Conservation (phyloP, 64 coral and sea anemone species). For the Porites australiensis region DNA sequence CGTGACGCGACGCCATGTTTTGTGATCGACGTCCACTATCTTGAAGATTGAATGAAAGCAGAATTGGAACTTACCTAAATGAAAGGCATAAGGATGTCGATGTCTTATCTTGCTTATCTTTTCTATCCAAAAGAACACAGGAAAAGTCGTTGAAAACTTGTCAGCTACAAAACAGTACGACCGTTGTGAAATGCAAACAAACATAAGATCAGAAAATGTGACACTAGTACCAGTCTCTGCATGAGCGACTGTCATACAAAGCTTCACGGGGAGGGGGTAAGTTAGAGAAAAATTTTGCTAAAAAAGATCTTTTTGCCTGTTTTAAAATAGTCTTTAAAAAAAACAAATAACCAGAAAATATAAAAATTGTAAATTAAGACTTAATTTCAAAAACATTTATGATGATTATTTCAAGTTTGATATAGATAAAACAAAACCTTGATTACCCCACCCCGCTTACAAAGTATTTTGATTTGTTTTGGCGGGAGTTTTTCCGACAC, state of each 20-base stretch:
- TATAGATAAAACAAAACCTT: not conserved
- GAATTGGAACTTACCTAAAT: not conserved
- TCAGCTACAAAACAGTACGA: not conserved
- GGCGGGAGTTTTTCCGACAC: not conserved
- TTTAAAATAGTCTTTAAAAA: not conserved
- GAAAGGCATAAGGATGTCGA: not conserved
- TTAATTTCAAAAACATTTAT: not conserved
- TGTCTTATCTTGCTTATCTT: too few species aligned
- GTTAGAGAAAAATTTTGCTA: not conserved
- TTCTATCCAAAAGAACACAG: not conserved
- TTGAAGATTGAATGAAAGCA: not conserved
- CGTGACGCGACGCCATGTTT: not conserved
- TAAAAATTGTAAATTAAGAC: not conserved
- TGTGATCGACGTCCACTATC: too few species aligned
- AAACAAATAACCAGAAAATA: not conserved
- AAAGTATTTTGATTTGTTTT: not conserved
- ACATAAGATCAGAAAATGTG: not conserved
- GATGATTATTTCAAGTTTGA: not conserved
- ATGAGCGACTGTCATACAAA: not conserved
- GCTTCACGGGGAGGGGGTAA: not conserved
- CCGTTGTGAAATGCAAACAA: constrained; percentile 30
- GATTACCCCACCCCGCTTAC: not conserved
- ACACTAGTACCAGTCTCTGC: constrained; percentile 22
- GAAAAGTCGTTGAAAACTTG: not conserved
- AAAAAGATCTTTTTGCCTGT: not conserved